Evolutionary conservation across 2,888 invertebrate species (phyloP).

Genomic region (Mechanitis messenoides): DNA sequence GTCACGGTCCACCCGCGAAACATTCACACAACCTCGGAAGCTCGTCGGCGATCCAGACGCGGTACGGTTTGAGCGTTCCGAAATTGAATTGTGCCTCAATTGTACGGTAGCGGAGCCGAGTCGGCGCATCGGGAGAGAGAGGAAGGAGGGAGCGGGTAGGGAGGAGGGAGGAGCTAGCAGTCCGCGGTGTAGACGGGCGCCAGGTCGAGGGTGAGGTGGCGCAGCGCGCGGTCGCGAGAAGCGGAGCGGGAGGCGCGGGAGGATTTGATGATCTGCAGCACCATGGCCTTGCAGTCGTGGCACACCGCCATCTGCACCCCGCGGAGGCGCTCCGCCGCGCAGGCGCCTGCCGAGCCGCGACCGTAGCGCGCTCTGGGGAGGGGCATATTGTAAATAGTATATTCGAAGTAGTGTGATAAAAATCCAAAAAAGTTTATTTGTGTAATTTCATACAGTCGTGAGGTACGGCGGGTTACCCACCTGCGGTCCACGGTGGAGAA

Average conservation of each 20-base stretch:
- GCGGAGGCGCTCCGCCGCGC: constrained; percentile 79
- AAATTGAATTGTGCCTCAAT: constrained; percentile 22
- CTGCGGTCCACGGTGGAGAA: constrained; percentile 74
- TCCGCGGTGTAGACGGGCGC: constrained; percentile 85
- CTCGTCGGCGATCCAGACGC: constrained; percentile 36
- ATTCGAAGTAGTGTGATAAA: neutral
- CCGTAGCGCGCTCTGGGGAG: constrained; percentile 77
- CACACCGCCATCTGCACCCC: constrained; percentile 93
- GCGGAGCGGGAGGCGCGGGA: constrained; percentile 89
- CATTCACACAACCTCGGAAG: constrained; percentile 69
- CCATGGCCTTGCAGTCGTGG: constrained; percentile 95
- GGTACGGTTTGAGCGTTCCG: constrained; percentile 17
- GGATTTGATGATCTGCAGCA: constrained; percentile 94
- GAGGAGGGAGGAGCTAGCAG: constrained; percentile 42
- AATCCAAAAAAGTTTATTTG: too few species aligned
- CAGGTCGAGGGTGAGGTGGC: constrained; percentile 88
- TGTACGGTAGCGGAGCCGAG: constrained; percentile 24
- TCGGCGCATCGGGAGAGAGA: constrained; percentile 4
- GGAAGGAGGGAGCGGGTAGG: neutral
- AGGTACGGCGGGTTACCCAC: constrained; percentile 38
- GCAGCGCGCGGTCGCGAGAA: constrained; percentile 86
- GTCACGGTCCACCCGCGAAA: constrained; percentile 43
- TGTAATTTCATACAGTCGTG: too few species aligned
- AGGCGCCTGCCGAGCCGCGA: constrained; percentile 66
- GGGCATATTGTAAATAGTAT: neutral